Evolutionary conservation across 2,797 vertebrate species (phyloP), one percentile per base, ranked within the genome.

Genomic region (Orientallactaga sibirica): DNA sequence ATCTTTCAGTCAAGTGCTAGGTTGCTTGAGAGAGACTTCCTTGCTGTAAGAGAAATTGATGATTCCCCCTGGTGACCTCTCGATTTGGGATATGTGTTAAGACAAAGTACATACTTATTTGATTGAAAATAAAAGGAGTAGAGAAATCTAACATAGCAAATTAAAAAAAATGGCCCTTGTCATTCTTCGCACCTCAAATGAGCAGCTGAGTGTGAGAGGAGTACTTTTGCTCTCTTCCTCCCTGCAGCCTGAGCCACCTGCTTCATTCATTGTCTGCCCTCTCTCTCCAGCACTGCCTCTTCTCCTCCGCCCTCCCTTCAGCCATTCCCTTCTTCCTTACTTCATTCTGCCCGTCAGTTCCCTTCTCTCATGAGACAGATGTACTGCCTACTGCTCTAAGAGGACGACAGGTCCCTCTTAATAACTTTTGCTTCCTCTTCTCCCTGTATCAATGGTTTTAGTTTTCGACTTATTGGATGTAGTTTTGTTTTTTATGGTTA

Each of bases 191-290:
- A 78, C 81, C 24, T 29, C 62, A 92, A 89, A 6, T 70, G 88
- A 92, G 92, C 90, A 92, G 83, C 90, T 16, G 82, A 67, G 24
- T n/a, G 88, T 90, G 91, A 88, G 93, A 95, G 84, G 48, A 88
- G 86, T 70, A 10, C 33, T 78, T 83, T 85, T 81, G 61, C 48
- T 62, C 41, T 7, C 41, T 37, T 67, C 81, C 78, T 91, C 70
- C 25, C 19, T 1, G 1, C 52, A 74, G 78, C 61, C 91, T 70
- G 2, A 77, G 70, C 86, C 55, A n/a, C 94, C 91, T 94, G 87
- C 24, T 55, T 66, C 70, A 43, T 41, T 67, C 75, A 0, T 9
- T 3, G 64, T 62, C 85, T 55, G 61, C 48, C 27, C 2, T 7
- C 52, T 48, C 15, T 37, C 48, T 16, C 29, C 33, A 7, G 7